These are phyloP conservation scores for Typhlichthys subterraneus DNA, from an alignment of 2,797 vertebrate species.

Conservation along the genomic window DNA sequence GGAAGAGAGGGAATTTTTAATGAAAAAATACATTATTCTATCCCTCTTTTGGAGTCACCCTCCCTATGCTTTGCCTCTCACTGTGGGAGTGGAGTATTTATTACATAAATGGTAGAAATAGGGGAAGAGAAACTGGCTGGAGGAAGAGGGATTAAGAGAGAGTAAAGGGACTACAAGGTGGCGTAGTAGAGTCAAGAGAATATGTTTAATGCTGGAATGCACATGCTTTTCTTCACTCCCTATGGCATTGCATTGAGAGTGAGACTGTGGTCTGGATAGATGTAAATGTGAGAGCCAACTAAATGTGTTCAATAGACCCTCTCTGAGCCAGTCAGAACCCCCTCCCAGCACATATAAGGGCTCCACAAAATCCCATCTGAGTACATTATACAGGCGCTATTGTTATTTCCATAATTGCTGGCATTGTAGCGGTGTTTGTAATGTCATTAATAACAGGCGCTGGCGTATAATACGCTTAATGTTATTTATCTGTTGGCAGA, in stretches of 20 bases:
- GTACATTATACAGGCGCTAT: slow-evolving; percentile 70
- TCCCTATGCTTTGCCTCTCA: slow-evolving; percentile 52
- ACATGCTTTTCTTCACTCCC: background rate
- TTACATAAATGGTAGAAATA: slow-evolving; percentile 75
- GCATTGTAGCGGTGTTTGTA: slow-evolving; percentile 79
- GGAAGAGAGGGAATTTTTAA: slow-evolving; percentile 84
- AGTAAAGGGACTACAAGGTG: slow-evolving; percentile 36
- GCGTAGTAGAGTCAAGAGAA: slow-evolving; percentile 29
- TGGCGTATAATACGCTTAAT: slow-evolving; percentile 82
- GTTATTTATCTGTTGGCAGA: slow-evolving; percentile 86
- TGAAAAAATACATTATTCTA: slow-evolving; percentile 83
- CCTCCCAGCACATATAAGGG: slow-evolving; percentile 41
- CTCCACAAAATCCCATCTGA: slow-evolving; percentile 62
- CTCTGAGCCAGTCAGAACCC: slow-evolving; percentile 19
- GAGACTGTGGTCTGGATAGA: background rate
- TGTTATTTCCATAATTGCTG: slow-evolving; percentile 80
- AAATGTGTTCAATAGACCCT: background rate
- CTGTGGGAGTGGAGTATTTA: slow-evolving; percentile 78
- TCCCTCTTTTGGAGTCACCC: slow-evolving; percentile 52
- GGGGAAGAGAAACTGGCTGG: slow-evolving; percentile 40
- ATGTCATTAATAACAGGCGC: slow-evolving; percentile 82
- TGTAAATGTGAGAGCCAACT: background rate
- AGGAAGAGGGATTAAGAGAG: slow-evolving; percentile 49
- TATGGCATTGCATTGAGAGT: slow-evolving; percentile 3
- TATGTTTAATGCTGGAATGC: slow-evolving; percentile 27